A percentile compares a stretch with the other conserved stretches of the same genome.
These are phyloP conservation scores for Hedya salicella DNA, from an alignment of 2,888 invertebrate species.

Conservation along the genomic window DNA sequence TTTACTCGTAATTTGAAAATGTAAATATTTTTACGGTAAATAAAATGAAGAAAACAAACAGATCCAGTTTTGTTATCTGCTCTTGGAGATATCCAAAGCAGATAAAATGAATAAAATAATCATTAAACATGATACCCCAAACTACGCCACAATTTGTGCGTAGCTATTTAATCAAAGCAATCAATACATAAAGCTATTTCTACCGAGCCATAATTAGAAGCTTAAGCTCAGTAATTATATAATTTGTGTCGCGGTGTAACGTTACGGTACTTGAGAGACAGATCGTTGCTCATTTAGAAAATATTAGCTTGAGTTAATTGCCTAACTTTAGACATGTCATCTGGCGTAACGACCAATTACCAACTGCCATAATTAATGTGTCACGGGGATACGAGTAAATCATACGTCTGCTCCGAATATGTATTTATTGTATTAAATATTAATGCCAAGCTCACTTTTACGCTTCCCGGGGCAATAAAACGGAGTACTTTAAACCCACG, in stretches of 20 bases:
- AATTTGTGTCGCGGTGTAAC: conserved; percentile 48
- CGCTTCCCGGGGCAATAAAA: conserved; percentile 27
- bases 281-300: conserved; percentile 65
- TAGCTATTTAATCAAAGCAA: conserved; percentile 15
- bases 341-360: conserved; percentile 59
- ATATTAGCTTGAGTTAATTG: conserved; percentile 67
- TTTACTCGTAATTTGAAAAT: no score
- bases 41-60: not conserved
- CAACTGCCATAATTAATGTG: conserved; percentile 51
- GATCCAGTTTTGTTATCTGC: no score
- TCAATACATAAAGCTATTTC: conserved; percentile 10
- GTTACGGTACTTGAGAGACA: conserved; percentile 63
- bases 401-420: conserved; percentile 15
- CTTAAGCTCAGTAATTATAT: conserved; percentile 33
- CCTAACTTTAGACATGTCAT: conserved; percentile 60
- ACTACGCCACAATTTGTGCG: not conserved
- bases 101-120: not conserved
- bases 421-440: conserved; percentile 29
- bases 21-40: not conserved
- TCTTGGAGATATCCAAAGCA: no score
- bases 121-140: not conserved
- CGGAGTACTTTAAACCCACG: conserved; percentile 29
- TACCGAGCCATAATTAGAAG: conserved; percentile 27
- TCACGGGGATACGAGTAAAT: conserved; percentile 38
- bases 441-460: conserved; percentile 18